Evolutionary conservation across 1,140 invertebrate species (phyloP), one percentile per base, ranked within the genome.

Genomic region (Bombus haemorrhoidalis): DNA sequence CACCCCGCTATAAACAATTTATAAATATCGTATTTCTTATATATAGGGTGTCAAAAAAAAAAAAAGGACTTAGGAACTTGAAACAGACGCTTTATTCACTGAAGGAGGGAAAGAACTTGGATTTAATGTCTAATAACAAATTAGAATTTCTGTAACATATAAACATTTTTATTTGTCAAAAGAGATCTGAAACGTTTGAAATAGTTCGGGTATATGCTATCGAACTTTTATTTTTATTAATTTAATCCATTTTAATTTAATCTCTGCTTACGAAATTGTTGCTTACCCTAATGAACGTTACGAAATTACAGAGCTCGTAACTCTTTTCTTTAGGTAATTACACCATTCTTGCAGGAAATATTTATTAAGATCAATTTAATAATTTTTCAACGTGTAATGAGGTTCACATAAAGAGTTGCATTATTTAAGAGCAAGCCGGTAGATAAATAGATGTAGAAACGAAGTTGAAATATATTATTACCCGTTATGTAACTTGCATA

Each of bases 1-100:
- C 83, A 95, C 96, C n/a, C 95, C 94, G 34, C 88, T 90, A 13
- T 94, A 94, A 86, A 89, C 32, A 81, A 86, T 53, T 76, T 32
- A 71, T 32, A 41, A 82, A 82, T 82, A 64, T 66, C n/a, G 64
- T 82, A 66, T 82, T 75, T 82, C 25, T 43, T 75, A 47, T 25
- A 43, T 75, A 25, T 9, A n/a, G 1, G 2, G 6, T 3, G 5
- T 71, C 5, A 28, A 71, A n/a, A 71, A 37, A 41, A 28, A 71
- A n/a, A 71, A 37, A 41, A 37, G 22, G 13, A 69, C 3, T 69
- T 69, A 69, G 22, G 25, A 69, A 39, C 22, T 41, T 71, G 1
- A 34, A 71, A 15, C 1, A 6, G 5, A n/a, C 6, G 28, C 22
- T 22, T 22, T 39, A 28, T 39, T 13, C 10, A 28, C 0, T 28